These are phyloP conservation scores for Fissipunctia ypsillon DNA, from an alignment of 2,888 invertebrate species.

Conservation along the genomic window DNA sequence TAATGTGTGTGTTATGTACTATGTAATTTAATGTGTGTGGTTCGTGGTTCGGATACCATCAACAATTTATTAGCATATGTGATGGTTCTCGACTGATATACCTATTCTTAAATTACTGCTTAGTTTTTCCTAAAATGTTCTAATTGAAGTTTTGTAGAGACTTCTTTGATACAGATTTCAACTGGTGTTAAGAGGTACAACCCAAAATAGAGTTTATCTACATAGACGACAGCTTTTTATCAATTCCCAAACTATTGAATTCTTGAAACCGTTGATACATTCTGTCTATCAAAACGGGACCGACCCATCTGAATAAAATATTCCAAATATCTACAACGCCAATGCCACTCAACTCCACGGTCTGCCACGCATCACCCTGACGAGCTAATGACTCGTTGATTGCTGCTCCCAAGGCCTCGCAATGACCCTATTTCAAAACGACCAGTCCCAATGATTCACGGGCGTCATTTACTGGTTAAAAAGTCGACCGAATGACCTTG, in stretches of 20 bases:
- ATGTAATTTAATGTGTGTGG: slow-evolving; percentile 18
- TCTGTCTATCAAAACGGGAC: not conserved
- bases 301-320: slow-evolving; percentile 20
- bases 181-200: not conserved
- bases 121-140: not conserved
- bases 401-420: slow-evolving; percentile 62
- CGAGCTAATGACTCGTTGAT: slow-evolving; percentile 61
- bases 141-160: not conserved
- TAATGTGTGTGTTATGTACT: slow-evolving; percentile 24
- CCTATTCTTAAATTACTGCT: not conserved
- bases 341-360: slow-evolving; percentile 32
- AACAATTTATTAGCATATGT: slow-evolving; percentile 15
- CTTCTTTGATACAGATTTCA: not conserved
- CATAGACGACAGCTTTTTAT: not conserved
- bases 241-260: not conserved
- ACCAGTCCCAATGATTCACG: slow-evolving; percentile 73
- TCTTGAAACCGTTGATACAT: not conserved
- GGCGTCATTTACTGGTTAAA: slow-evolving; percentile 81
- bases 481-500: slow-evolving; percentile 78
- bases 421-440: slow-evolving; percentile 73
- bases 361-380: slow-evolving; percentile 40
- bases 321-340: slow-evolving; percentile 15
- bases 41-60: slow-evolving; percentile 24
- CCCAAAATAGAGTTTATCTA: not conserved
- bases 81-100: not conserved